Base-by-base conservation (phyloP, 1,140 invertebrate species). In the Melanaphis sacchari region DNA sequence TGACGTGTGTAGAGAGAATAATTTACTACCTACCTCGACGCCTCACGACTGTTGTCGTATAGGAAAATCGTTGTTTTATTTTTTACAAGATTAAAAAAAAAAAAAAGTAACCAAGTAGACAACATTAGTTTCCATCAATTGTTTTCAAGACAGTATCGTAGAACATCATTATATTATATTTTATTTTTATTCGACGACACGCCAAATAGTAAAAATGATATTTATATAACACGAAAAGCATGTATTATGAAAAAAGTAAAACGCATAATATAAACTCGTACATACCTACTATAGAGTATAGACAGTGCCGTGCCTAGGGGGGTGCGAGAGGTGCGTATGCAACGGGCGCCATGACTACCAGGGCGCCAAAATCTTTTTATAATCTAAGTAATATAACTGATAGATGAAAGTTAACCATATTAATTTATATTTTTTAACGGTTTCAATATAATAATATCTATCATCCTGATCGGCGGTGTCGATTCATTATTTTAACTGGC, bases 1-100 rank as follows among this genome's bases (percentile, higher is more conserved):
- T 6, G 85, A 49, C 43, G 85, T 36, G n/a, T n/a, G 43, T 49
- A 15, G 31, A 88, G 85, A 88, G 31, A 18, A 88, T 88, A 88
- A 88, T 88, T 88, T 88, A 88, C 41, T 76, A n/a, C 59, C 26
- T 88, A 88, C 85, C n/a, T n/a, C 15, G 43, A 43, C 6, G 43
- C 43, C 31, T 15, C 11, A 85, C 38, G 22, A n/a, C 40, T 40
- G 2, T 41, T 84, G 59, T 76, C 31, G 31, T 66, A n/a, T 18
- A 40, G 38, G 40, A 41, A 84, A 40, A 84, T 84, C 38, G 24
- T 40, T 84, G 82, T 84, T 84, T 84, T 41, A 41, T 84, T 84
- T 41, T 84, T 31, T 84, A 82, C 36, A n/a, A 3, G 4, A n/a
- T 76, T 76, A 76, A 76, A 76, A 18, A n/a, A n/a, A 6, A n/a